Conservation (phyloP, 2,113 vertebrate species). For the Myrmophylax atrothorax region DNA sequence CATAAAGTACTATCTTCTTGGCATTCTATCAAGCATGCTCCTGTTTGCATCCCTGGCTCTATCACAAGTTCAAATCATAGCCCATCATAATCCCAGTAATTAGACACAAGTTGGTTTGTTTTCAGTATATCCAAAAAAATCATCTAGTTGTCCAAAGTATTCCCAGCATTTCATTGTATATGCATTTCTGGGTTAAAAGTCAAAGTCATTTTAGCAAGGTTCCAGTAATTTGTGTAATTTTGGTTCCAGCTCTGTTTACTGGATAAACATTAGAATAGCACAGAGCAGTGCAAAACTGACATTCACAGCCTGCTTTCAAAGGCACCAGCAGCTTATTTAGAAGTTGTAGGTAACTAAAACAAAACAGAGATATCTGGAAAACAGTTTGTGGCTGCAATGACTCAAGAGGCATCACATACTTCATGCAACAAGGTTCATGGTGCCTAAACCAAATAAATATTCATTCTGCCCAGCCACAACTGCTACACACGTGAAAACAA, state of each 20-base stretch:
- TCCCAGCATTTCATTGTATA: constrained; percentile 50
- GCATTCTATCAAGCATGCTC: constrained; percentile 45
- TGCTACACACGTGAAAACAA: neutral
- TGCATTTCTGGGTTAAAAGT: constrained; percentile 55
- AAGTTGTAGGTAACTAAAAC: neutral
- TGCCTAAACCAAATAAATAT: neutral
- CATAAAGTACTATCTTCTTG: constrained; percentile 27
- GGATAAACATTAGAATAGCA: constrained; percentile 41
- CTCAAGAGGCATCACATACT: neutral
- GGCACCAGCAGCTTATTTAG: constrained; percentile 22
- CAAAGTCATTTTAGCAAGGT: constrained; percentile 62
- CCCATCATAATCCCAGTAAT: constrained; percentile 62
- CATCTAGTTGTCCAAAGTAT: constrained; percentile 34
- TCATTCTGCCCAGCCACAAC: neutral
- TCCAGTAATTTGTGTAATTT: constrained; percentile 58
- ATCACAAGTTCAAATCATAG: constrained; percentile 64
- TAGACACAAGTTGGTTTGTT: constrained; percentile 57
- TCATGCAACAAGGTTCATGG: neutral
- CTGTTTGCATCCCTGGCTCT: constrained; percentile 61
- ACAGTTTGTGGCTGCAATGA: neutral
- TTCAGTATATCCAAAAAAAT: constrained; percentile 58
- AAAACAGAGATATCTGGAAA: constrained; percentile 14
- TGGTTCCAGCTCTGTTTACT: constrained; percentile 48
- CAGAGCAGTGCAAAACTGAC: neutral
- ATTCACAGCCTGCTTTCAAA: constrained; percentile 13